Evolutionary conservation across 2,888 invertebrate species (phyloP), one percentile per base, ranked within the genome.

Genomic region (Eilema sororculum): DNA sequence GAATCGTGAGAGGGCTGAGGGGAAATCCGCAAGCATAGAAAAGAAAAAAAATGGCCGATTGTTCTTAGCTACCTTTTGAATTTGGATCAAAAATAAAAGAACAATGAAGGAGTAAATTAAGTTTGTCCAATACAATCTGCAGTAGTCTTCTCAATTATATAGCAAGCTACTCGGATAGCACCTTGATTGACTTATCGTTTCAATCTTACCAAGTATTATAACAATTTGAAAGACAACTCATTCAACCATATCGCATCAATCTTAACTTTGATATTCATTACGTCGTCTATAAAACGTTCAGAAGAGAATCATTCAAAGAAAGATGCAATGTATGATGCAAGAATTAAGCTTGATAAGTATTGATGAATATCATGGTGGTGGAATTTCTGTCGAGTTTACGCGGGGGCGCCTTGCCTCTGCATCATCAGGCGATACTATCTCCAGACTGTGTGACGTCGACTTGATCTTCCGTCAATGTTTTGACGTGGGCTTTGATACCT

Each of bases 111-210:
- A 52, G n/a, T n/a, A n/a, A 52, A 52, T 52, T 52, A 52, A 52
- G 20, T 46, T 46, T 52, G 52, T 57, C 66, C 30, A 46, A 37
- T 20, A 65, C 2, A 52, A 52, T 41, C 16, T 66, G 59, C 22
- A 70, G 30, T 37, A 70, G 57, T 73, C 62, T 71, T 61, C 60
- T 65, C 72, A 74, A 84, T 81, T 77, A 76, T 76, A 82, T 80
- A 83, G 84, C 84, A 81, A 83, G 84, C 82, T 83, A 76, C 80
- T 79, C 78, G 78, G 75, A 79, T 81, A 81, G 59, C 76, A 76
- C 75, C 84, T 84, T 89, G 90, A 90, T 90, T 92, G 93, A 93
- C 90, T 91, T 92, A 93, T 93, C 93, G 79, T 78, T 78, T 59
- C 73, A 85, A 93, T 93, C 90, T 82, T 61, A 75, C 65, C 59